phyloP scores from a whole-genome alignment of 1,140 invertebrate genomes.

The Brachionus angularis region DNA sequence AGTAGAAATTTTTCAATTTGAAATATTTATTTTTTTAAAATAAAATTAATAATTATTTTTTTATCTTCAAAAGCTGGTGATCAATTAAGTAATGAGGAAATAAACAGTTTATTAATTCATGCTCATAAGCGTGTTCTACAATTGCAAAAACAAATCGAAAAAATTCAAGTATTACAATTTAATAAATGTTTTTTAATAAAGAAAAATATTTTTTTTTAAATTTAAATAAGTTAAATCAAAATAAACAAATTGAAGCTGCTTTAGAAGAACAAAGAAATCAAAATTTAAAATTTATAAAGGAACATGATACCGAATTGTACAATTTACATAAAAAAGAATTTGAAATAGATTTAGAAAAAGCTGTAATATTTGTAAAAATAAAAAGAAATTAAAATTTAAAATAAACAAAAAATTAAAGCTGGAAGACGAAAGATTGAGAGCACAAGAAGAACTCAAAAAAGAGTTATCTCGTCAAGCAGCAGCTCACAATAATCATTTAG shows the following conservation, averaged over 20 bases:
- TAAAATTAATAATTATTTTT: not conserved
- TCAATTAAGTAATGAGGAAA: constrained; percentile 58
- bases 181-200: not conserved
- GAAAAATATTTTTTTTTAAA: not conserved
- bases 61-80: not conserved
- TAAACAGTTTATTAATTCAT: constrained; percentile 61
- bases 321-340: constrained; percentile 49
- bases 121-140: constrained; percentile 61
- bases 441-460: constrained; percentile 69
- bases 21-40: not conserved
- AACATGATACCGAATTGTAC: constrained; percentile 48
- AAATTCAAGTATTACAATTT: constrained; percentile 52
- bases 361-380: constrained; percentile 49
- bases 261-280: constrained; percentile 52
- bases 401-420: constrained; percentile 58
- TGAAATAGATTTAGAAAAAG: constrained; percentile 51
- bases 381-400: constrained; percentile 32
- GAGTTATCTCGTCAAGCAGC: constrained; percentile 74
- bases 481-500: constrained; percentile 76
- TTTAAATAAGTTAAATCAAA: constrained; percentile 48
- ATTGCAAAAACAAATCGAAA: constrained; percentile 59
- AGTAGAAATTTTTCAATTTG: not conserved
- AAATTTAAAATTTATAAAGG: constrained; percentile 48
- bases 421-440: constrained; percentile 63
- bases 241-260: constrained; percentile 50